Base-by-base conservation (phyloP, 2,113 vertebrate species). In the Osmerus eperlanus region DNA sequence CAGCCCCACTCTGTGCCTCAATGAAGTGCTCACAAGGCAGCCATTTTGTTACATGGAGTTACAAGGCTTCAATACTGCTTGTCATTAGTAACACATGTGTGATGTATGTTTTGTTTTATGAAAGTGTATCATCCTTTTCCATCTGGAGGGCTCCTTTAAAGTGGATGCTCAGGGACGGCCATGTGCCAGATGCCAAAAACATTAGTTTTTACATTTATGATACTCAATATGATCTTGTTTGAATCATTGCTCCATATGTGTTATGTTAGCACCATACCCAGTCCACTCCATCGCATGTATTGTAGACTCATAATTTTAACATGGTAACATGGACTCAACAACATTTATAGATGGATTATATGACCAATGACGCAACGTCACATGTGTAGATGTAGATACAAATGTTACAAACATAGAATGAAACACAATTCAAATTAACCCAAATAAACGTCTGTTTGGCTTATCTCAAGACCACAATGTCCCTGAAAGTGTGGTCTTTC, bases 61-160 rank as follows among this genome's bases (percentile, higher is more conserved):
- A 63, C 61, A 65, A 47, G 36, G 36, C 64, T 65, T 41, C 64
- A 23, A 51, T 67, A 53, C 54, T 7, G 8, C 5, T 63, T 47
- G 29, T 64, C 59, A 47, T 75, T 65, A 28, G 60, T 51, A 14
- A 68, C 66, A 74, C 53, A 63, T 74, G 67, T 75, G 36, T 25
- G 16, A 56, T 65, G 61, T 51, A 63, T 65, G 67, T 65, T 75
- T 65, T 41, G 18, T 65, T 19, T 65, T 47, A 47, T 47, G 41
- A 21, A 8, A 9, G 14, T 51, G 19, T 14, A 65, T 51, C 18
- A 65, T 41, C 36, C 64, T 18, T 51, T 51, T 65, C 36, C 36
- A 65, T 65, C 64, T 65, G 64, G 32, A 15, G 15, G 32, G 13
- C 29, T 64, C 28, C 18, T 28, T 65, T 4, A 51, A 47, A 65